These are phyloP conservation scores for Pipistrellus pipistrellus DNA, from an alignment of 2,797 vertebrate genomes.

Conservation along the genomic window DNA sequence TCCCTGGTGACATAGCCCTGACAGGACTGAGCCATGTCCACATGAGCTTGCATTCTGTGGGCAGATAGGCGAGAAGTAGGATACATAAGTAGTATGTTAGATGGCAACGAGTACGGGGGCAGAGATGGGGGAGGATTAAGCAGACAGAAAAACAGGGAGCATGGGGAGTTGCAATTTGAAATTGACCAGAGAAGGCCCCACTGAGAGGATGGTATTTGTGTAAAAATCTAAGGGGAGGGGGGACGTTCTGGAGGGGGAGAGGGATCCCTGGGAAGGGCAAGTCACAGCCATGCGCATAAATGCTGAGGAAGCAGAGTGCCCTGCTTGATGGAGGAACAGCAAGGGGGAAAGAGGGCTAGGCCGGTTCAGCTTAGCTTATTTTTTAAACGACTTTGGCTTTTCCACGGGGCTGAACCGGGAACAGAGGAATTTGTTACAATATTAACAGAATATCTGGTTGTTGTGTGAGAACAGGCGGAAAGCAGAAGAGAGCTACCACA, in stretches of 20 bases:
- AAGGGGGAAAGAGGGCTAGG: not conserved
- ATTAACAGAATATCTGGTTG: not conserved
- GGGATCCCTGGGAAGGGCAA: not conserved
- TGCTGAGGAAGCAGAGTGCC: not conserved
- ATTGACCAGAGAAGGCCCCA: not conserved
- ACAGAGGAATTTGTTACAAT: not conserved
- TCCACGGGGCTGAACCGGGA: not conserved
- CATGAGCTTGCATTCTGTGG: not conserved
- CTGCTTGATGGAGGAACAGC: not conserved
- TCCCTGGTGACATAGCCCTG: not conserved
- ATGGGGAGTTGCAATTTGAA: not conserved
- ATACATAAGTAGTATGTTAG: not conserved
- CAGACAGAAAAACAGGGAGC: not conserved
- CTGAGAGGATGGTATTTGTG: not conserved
- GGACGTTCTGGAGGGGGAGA: too few relatives aligned
- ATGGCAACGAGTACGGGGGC: too few relatives aligned
- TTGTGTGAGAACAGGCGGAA: not conserved
- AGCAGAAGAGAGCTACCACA: not conserved
- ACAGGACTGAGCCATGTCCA: not conserved
- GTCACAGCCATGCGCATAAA: not conserved
- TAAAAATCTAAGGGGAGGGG: not conserved
- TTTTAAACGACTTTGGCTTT: conserved; percentile 33
- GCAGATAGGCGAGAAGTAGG: not conserved
- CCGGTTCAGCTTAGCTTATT: not conserved
- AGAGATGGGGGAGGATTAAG: not conserved